A percentile compares a stretch with the other conserved stretches of the same genome.
These are phyloP conservation scores for Synanthedon formicaeformis DNA, from an alignment of 2,888 invertebrate genomes.

Conservation along the genomic window DNA sequence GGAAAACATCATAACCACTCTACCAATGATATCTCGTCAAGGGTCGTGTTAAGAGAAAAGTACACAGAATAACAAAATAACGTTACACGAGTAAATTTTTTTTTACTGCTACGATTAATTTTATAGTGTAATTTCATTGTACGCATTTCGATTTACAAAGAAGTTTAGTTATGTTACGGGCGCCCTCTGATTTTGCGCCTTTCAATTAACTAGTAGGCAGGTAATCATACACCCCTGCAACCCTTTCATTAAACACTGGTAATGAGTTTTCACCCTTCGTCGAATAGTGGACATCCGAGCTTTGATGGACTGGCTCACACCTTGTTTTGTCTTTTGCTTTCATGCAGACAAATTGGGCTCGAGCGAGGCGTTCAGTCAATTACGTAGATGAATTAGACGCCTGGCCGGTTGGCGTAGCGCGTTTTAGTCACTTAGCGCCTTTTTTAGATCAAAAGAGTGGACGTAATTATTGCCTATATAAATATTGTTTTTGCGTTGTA, in stretches of 20 bases:
- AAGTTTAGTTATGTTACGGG: slow-evolving; percentile 38
- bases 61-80: background rate
- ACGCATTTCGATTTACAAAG: slow-evolving; percentile 33
- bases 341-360: slow-evolving; percentile 35
- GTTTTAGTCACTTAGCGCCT: background rate
- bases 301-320: slow-evolving; percentile 37
- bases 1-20: too few relatives aligned
- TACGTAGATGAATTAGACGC: slow-evolving; percentile 18
- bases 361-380: slow-evolving; percentile 31
- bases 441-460: background rate
- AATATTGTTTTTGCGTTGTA: too few relatives aligned
- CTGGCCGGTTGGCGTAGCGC: slow-evolving; percentile 3
- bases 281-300: slow-evolving; percentile 61
- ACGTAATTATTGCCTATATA: background rate
- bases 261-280: slow-evolving; percentile 67
- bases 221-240: slow-evolving; percentile 59
- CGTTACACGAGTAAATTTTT: background rate
- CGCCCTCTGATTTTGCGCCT: slow-evolving; percentile 55
- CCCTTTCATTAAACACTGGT: slow-evolving; percentile 64
- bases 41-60: too few relatives aligned
- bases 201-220: slow-evolving; percentile 60
- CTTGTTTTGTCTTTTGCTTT: slow-evolving; percentile 49
- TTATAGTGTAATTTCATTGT: slow-evolving; percentile 11
- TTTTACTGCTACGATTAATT: background rate
- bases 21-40: too few relatives aligned